Evolutionary conservation across 2,888 invertebrate species (phyloP), one percentile per base, ranked within the genome.

Genomic region (Melanchra persicariae): DNA sequence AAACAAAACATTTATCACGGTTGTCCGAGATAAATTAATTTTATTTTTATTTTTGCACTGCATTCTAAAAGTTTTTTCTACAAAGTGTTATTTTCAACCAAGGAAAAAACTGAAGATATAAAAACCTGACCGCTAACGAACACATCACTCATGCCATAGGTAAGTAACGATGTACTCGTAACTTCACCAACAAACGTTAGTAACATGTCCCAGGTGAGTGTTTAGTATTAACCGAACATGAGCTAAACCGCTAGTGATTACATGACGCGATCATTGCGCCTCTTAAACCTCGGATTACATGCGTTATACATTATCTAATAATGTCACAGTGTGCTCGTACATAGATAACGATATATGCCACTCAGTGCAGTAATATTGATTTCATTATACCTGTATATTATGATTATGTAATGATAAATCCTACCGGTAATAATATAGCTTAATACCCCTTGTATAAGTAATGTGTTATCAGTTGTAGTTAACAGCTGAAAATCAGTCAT

Each of bases 241-340:
- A 52, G 24, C 26, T 40, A 43, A 52, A 47, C 58, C 26, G 26
- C 43, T 7, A 49, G 45, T 70, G 66, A 78, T 77, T 62, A 82
- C 78, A 68, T 65, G 64, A 68, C 76, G 70, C 65, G 58, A 61
- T 55, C 57, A 30, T 57, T 43, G 71, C 57, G 49, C 40, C 22
- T 37, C 73, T 49, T 24, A 40, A 49, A 67, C 59, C 30, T 54
- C n/a, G 55, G 60, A 60, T 79, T 74, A 66, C 59, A 66, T 30
- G 60, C n/a, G 55, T 24, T 58, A 47, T 54, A 58, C 45, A 59
- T 58, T 47, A 79, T 30, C 12, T 55, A 7, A 40, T 59, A 59
- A 55, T 68, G n/a, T 30, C 52, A 10, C 30, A 17, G 54, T n/a
- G n/a, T n/a, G n/a, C n/a, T n/a, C n/a, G n/a, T 30, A 15, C 55